Evolutionary conservation across 2,113 vertebrate species (phyloP), one percentile per base, ranked within the genome.

Genomic region (Pyxicephalus adspersus): DNA sequence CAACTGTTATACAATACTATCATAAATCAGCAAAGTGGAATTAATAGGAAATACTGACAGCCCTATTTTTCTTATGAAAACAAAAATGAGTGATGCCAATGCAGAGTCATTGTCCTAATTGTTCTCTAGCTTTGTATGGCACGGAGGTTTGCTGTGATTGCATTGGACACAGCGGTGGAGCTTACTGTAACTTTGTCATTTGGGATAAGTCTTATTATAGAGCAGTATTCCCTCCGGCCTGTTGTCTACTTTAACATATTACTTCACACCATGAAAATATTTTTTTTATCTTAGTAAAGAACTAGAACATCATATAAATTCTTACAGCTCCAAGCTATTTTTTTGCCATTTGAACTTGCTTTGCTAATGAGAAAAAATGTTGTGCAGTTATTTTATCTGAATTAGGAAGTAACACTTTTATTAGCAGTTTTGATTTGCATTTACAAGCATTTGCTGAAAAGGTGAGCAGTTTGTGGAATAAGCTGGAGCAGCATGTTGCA

Each of bases 21-120:
- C 38, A 77, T 77, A 77, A 66, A 76, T 76, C 60, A 76, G n/a
- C 23, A 65, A 55, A 45, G 28, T 15, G 5, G 45, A 64, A 66
- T 76, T 65, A 66, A 64, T 77, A 65, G 50, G 45, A 54, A 7
- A 50, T 34, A 77, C 45, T 55, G 50, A 31, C 63, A 54, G 34
- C 61, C 22, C 22, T 26, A 64, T 77, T 77, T 76, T 54, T 65
- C 63, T 54, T 77, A 19, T 34, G 26, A 77, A 77, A 38, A 38
- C 11, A 64, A 63, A 63, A 52, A 7, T 28, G 5, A 77, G 23
- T 15, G 25, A 22, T 65, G 20, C 61, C 2, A 65, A 58, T 34
- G 16, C 29, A 34, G 52, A 45, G 29, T 60, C 72, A 60, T 60
- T 58, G 72, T 58, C 31, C 23, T 60, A 74, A 74, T 74, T 74